Evolutionary conservation across 1,140 invertebrate genomes (phyloP).

Genomic region (Episyrphus balteatus): DNA sequence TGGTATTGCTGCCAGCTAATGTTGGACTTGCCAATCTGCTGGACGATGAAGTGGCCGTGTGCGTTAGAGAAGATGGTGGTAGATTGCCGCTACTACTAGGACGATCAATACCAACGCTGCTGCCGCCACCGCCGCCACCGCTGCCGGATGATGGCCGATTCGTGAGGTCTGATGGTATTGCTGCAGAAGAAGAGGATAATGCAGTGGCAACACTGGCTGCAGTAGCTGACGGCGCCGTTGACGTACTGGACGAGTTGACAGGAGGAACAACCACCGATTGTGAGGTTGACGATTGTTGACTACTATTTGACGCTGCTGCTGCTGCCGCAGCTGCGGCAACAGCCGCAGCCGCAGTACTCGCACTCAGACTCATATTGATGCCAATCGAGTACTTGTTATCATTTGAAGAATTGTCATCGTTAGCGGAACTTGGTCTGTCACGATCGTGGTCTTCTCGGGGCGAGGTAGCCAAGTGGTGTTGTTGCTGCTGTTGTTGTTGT

Average conservation of each 20-base stretch:
- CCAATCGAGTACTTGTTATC: conserved; percentile 31
- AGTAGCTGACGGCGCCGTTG: conserved; percentile 9
- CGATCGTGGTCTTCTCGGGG: neutral
- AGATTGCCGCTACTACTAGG: conserved; percentile 12
- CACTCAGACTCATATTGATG: conserved; percentile 24
- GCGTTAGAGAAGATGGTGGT: conserved; percentile 8
- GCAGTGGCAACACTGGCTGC: conserved; percentile 4
- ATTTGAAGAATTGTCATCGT: neutral
- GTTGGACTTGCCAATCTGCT: neutral
- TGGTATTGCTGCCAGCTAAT: too few relatives aligned
- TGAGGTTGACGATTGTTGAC: neutral
- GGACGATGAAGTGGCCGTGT: conserved; percentile 2
- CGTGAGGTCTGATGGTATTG: conserved; percentile 22
- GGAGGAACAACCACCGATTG: conserved; percentile 3
- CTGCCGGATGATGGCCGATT: conserved; percentile 26
- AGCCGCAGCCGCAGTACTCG: neutral
- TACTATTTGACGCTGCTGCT: conserved; percentile 9
- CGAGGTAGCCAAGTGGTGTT: conserved; percentile 2
- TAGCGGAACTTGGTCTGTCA: too few relatives aligned
- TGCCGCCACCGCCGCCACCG: conserved; percentile 12
- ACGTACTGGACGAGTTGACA: conserved; percentile 1
- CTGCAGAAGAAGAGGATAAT: conserved; percentile 6
- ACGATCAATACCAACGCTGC: conserved; percentile 4
- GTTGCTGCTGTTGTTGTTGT: conserved; percentile 10
- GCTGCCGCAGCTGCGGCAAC: conserved; percentile 5